Percentiles rank a stretch among this genome's conserved stretches.
These are phyloP conservation scores for Ophthalmotilapia sp. DNA, from an alignment of 2,113 vertebrate species.

Conservation along the genomic window DNA sequence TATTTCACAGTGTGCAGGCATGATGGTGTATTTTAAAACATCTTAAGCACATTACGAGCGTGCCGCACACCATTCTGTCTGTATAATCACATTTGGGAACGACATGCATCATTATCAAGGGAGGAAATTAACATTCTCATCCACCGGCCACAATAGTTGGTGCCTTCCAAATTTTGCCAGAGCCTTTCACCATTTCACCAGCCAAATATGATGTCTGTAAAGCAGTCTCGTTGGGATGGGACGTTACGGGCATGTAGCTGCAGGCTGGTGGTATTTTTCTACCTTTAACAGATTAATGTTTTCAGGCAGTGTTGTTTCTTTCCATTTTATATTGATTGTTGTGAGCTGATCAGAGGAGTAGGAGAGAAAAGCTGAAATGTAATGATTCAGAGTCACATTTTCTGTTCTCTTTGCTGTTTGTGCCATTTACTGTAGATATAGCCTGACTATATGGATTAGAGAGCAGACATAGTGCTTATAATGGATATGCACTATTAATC, in stretches of 20 bases:
- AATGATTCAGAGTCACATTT: background rate
- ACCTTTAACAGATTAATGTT: background rate
- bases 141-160: slow-evolving; percentile 32
- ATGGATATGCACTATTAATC: background rate
- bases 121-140: slow-evolving; percentile 49
- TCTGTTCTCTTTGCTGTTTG: background rate
- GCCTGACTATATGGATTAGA: background rate
- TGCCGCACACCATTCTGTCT: slow-evolving; percentile 37
- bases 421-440: background rate
- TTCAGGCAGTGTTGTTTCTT: background rate
- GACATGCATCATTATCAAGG: slow-evolving; percentile 49
- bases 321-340: background rate
- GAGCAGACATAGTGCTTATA: background rate
- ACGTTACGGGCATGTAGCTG: background rate
- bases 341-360: background rate
- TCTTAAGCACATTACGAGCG: slow-evolving; percentile 55
- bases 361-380: background rate
- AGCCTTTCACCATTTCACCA: background rate
- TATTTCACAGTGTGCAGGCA: slow-evolving; percentile 8
- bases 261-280: background rate
- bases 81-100: slow-evolving; percentile 54
- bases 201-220: background rate
- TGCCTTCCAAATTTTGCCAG: slow-evolving; percentile 10
- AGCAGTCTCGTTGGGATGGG: background rate
- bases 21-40: slow-evolving; percentile 34